These are phyloP conservation scores for Parasteatoda lunata DNA, from an alignment of 2,888 invertebrate genomes.

Conservation along the genomic window DNA sequence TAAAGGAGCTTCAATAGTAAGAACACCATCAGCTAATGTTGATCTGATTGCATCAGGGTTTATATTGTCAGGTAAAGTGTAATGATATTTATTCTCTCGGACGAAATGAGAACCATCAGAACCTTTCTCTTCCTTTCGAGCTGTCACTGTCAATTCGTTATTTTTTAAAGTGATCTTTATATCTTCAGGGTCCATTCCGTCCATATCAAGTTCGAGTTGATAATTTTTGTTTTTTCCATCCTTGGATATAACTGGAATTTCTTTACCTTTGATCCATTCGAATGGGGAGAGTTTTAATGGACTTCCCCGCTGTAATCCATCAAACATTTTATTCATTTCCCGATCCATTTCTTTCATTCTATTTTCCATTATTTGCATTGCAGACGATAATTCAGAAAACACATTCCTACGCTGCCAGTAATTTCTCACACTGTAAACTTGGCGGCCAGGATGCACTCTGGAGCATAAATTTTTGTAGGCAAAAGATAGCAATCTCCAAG, in stretches of 20 bases:
- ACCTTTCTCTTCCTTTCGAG: slow-evolving; percentile 50
- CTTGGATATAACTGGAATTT: slow-evolving; percentile 47
- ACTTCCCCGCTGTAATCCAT: slow-evolving; percentile 32
- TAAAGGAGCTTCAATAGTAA: slow-evolving; percentile 67
- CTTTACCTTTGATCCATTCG: slow-evolving; percentile 2
- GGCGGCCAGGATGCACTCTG: neutral
- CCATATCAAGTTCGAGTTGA: slow-evolving; percentile 62
- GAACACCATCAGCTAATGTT: slow-evolving; percentile 46
- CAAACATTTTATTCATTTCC: slow-evolving; percentile 51
- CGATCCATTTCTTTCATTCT: slow-evolving; percentile 53
- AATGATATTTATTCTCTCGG: slow-evolving; percentile 58
- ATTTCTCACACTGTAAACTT: neutral
- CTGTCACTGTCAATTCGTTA: slow-evolving; percentile 59
- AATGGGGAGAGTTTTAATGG: slow-evolving; percentile 38
- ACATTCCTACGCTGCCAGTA: slow-evolving; percentile 42
- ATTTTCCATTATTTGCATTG: slow-evolving; percentile 43
- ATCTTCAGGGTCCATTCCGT: slow-evolving; percentile 68
- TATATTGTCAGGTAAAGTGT: slow-evolving; percentile 66
- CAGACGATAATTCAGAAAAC: slow-evolving; percentile 54
- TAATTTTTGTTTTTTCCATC: slow-evolving; percentile 48
- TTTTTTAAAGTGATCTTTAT: slow-evolving; percentile 66
- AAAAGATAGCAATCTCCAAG: neutral
- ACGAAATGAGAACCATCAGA: slow-evolving; percentile 48
- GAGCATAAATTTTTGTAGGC: neutral
- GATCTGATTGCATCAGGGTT: slow-evolving; percentile 66